phyloP scores from a whole-genome alignment of 2,113 vertebrate genomes.

The Melanostigma gelatinosum region DNA sequence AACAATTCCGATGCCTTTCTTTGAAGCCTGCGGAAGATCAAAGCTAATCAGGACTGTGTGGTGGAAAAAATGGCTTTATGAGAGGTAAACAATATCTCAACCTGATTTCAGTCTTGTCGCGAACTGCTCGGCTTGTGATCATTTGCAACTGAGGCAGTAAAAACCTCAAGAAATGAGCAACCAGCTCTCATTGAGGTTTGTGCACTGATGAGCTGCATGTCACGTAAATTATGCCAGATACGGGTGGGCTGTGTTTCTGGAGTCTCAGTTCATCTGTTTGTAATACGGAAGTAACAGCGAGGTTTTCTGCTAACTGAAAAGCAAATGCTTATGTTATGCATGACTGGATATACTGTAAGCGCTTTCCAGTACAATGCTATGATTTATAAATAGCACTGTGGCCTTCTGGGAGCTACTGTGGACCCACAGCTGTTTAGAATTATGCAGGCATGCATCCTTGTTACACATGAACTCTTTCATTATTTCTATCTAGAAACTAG shows the following conservation, averaged over 20 bases:
- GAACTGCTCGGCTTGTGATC: constrained; percentile 62
- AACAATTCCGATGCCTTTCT: constrained; percentile 42
- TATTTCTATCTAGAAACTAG: constrained; percentile 15
- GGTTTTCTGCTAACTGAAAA: constrained; percentile 64
- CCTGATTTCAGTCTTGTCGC: no score
- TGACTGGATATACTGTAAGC: constrained; percentile 71
- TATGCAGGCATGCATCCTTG: constrained; percentile 26
- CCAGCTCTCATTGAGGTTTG: constrained; percentile 55
- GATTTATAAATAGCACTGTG: constrained; percentile 69
- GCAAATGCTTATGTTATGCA: constrained; percentile 67
- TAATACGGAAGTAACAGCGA: constrained; percentile 72
- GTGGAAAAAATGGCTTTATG: constrained; percentile 19
- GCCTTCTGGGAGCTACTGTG: constrained; percentile 49
- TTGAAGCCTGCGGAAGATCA: constrained; percentile 67
- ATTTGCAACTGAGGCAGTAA: constrained; percentile 60
- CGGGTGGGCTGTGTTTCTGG: constrained; percentile 47
- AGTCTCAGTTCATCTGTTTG: constrained; percentile 75
- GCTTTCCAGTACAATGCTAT: constrained; percentile 68
- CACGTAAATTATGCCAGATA: constrained; percentile 77
- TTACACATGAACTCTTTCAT: constrained; percentile 42
- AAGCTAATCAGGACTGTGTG: constrained; percentile 51
- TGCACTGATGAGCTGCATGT: constrained; percentile 70
- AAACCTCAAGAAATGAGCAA: constrained; percentile 69
- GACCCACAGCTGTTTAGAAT: constrained; percentile 56
- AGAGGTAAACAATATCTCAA: constrained; percentile 56